Conservation (phyloP, 2,797 vertebrate species). For the Acrossocheilus fasciatus region DNA sequence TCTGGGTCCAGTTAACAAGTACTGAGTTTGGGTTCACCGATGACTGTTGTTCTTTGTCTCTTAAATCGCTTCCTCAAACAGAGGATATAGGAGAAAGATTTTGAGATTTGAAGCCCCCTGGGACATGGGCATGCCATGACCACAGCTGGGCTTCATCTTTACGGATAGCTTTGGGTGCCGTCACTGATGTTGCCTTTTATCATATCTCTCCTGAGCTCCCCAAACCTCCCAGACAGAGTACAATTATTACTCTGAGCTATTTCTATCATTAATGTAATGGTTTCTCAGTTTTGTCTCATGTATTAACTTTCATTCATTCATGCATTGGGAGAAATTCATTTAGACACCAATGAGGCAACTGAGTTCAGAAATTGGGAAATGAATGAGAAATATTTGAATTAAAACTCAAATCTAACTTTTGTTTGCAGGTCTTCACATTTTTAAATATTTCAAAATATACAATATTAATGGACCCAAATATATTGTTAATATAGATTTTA, state of each 20-base stretch:
- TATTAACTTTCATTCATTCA: not conserved
- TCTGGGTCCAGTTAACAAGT: slow-evolving; percentile 10
- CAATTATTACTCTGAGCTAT: not conserved
- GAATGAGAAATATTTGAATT: not conserved
- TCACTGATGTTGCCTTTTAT: slow-evolving; percentile 53
- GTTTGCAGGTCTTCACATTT: not conserved
- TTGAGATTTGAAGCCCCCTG: slow-evolving; percentile 20
- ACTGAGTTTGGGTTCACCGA: not conserved
- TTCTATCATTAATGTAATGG: not conserved
- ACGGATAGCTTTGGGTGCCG: slow-evolving; percentile 41
- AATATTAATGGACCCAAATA: not conserved
- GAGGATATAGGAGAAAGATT: slow-evolving; percentile 20
- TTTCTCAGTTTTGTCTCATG: slow-evolving; percentile 6
- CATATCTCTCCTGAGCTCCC: slow-evolving; percentile 43
- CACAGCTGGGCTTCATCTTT: slow-evolving; percentile 63
- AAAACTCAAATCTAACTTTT: slow-evolving; percentile 7
- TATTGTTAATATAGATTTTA: not conserved
- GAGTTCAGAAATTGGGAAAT: not conserved
- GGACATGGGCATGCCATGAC: slow-evolving; percentile 20
- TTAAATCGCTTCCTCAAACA: slow-evolving; percentile 27
- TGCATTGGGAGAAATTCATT: not conserved
- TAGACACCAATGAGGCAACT: not conserved
- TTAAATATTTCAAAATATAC: not conserved
- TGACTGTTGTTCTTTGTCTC: slow-evolving; percentile 25
- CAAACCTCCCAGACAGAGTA: slow-evolving; percentile 33